A percentile compares a stretch with the other conserved stretches of the same genome.
Conservation (phyloP, 2,113 vertebrate species). For the Rutilus rutilus region DNA sequence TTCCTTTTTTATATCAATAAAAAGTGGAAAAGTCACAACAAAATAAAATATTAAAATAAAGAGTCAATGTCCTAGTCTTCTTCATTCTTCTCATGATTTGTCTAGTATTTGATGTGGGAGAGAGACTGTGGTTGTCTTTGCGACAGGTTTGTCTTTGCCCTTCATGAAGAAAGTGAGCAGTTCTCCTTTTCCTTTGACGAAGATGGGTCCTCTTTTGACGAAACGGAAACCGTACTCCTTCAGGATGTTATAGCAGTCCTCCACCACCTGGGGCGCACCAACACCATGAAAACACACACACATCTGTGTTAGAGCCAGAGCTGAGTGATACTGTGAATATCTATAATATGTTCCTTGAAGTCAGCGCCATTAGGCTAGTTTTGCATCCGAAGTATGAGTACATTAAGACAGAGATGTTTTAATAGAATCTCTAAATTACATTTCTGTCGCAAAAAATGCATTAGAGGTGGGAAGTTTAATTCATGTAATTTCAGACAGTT, state of each 20-base stretch:
- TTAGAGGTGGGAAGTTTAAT: neutral
- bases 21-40: neutral
- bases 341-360: neutral
- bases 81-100: conserved; percentile 72
- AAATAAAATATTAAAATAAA: neutral
- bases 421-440: neutral
- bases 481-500: neutral
- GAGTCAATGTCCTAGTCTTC: conserved; percentile 10
- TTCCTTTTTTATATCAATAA: neutral
- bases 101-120: conserved; percentile 90
- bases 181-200: conserved; percentile 95
- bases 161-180: conserved; percentile 96
- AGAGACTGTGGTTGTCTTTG: conserved; percentile 74
- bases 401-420: neutral
- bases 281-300: conserved; percentile 38
- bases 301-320: neutral
- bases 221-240: conserved; percentile 93
- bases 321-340: neutral
- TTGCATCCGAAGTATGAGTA: neutral
- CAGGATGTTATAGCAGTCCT: conserved; percentile 89
- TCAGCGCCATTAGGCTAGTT: neutral
- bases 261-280: conserved; percentile 85
- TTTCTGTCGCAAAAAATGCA: neutral
- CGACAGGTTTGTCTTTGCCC: conserved; percentile 84
- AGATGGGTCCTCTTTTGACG: conserved; percentile 89